phyloP scores from a whole-genome alignment of 2,888 invertebrate genomes.

The Philopedon plagiatum region DNA sequence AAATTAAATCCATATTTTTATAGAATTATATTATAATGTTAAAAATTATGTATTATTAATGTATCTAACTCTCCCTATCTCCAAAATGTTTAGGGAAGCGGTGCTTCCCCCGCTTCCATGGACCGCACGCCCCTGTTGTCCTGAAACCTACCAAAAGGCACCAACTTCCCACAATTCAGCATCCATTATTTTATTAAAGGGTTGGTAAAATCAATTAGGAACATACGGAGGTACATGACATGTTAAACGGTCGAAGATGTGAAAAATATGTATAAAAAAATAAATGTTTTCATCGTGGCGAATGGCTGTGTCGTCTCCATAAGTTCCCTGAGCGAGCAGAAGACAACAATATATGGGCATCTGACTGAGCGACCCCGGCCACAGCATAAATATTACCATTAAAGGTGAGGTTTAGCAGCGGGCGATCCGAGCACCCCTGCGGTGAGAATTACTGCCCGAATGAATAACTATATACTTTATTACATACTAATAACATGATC shows the following conservation, averaged over 20 bases:
- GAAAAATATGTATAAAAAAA: conserved; percentile 30
- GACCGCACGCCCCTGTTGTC: no score
- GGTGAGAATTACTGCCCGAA: conserved; percentile 70
- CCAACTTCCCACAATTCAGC: no score
- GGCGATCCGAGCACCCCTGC: conserved; percentile 66
- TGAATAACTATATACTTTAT: conserved; percentile 71
- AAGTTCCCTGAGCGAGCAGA: conserved; percentile 36
- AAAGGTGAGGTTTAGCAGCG: conserved; percentile 70
- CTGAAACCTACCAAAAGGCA: no score
- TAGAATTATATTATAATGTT: no score
- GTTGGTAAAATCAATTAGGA: conserved; percentile 40
- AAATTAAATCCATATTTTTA: no score
- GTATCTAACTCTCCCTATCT: no score
- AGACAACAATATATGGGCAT: conserved; percentile 59
- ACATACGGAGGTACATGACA: conserved; percentile 16
- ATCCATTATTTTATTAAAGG: conserved; percentile 21
- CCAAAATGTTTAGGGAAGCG: no score
- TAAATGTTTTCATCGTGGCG: conserved; percentile 42
- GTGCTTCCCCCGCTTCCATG: no score
- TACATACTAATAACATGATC: conserved; percentile 70
- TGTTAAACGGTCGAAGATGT: conserved; percentile 30
- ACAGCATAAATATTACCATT: conserved; percentile 70
- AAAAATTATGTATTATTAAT: no score
- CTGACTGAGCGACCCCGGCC: conserved; percentile 62
- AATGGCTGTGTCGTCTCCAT: conserved; percentile 46